Percentiles rank a stretch among this genome's conserved stretches.
These are phyloP conservation scores for Notoglanidium macrostoma DNA, from an alignment of 2,797 vertebrate genomes.

Conservation along the genomic window DNA sequence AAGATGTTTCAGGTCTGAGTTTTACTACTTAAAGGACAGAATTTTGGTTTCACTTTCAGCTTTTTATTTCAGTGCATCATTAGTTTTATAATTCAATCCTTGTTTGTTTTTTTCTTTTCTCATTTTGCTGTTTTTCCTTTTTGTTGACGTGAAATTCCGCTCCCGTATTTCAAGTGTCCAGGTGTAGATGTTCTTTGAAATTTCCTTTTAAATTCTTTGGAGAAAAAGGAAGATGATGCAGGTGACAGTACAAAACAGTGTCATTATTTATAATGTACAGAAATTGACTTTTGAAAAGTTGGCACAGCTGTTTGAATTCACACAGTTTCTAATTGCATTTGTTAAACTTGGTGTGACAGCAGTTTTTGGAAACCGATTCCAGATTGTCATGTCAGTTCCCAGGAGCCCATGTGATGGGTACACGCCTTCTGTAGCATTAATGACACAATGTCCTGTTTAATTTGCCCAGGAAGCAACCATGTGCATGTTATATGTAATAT, in stretches of 20 bases:
- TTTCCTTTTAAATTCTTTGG: neutral
- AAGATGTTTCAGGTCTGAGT: neutral
- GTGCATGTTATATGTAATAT: conserved; percentile 19
- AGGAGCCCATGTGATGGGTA: conserved; percentile 7
- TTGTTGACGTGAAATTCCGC: neutral
- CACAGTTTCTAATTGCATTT: neutral
- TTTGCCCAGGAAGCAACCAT: conserved; percentile 11
- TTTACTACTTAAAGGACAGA: neutral
- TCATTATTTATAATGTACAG: neutral
- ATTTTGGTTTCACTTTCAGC: neutral
- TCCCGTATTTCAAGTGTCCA: too few species aligned
- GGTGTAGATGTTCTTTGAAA: neutral
- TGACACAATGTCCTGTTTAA: conserved; percentile 28
- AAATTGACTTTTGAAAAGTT: neutral
- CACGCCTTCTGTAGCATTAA: conserved; percentile 25
- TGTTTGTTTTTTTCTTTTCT: neutral
- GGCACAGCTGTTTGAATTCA: neutral
- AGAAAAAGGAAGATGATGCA: conserved; percentile 3
- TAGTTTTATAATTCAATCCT: neutral
- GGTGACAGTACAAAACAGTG: neutral
- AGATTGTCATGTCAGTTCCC: conserved; percentile 14
- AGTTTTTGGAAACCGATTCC: neutral
- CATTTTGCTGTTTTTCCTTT: neutral
- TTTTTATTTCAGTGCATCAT: neutral
- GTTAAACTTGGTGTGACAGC: neutral